These are phyloP conservation scores for Euphonia xanthogaster DNA, from an alignment of 2,797 vertebrate genomes.

Conservation along the genomic window DNA sequence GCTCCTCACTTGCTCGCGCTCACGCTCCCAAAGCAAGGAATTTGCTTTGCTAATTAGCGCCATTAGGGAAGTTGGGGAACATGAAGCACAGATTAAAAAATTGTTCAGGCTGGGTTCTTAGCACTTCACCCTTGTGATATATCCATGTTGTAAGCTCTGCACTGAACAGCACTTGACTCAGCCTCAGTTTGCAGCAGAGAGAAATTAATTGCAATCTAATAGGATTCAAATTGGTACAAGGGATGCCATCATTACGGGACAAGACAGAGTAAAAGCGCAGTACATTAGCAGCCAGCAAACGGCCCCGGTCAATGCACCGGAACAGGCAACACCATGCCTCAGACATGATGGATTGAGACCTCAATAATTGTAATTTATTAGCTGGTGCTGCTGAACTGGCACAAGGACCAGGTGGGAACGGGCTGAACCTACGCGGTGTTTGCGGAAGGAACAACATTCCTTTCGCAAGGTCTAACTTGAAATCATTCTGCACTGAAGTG, in stretches of 20 bases:
- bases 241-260: constrained; percentile 62
- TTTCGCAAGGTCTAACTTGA: constrained; percentile 36
- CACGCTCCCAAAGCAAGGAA: constrained; percentile 17
- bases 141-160: background rate
- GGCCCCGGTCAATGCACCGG: constrained; percentile 60
- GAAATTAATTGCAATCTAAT: constrained; percentile 71
- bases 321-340: constrained; percentile 19
- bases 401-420: background rate
- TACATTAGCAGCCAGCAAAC: constrained; percentile 66
- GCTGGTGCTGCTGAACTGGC: background rate
- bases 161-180: constrained; percentile 32
- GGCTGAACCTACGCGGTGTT: background rate
- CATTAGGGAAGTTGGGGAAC: constrained; percentile 32
- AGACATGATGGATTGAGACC: constrained; percentile 66
- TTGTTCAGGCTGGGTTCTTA: background rate
- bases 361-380: constrained; percentile 59
- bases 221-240: constrained; percentile 70
- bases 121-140: constrained; percentile 16
- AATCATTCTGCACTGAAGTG: constrained; percentile 34
- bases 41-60: constrained; percentile 54
- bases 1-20: background rate
- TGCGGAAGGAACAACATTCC: background rate
- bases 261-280: constrained; percentile 53
- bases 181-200: constrained; percentile 35
- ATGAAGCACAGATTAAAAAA: constrained; percentile 28